Base-by-base conservation (phyloP, 2,888 invertebrate genomes). In the Euproctis similis region DNA sequence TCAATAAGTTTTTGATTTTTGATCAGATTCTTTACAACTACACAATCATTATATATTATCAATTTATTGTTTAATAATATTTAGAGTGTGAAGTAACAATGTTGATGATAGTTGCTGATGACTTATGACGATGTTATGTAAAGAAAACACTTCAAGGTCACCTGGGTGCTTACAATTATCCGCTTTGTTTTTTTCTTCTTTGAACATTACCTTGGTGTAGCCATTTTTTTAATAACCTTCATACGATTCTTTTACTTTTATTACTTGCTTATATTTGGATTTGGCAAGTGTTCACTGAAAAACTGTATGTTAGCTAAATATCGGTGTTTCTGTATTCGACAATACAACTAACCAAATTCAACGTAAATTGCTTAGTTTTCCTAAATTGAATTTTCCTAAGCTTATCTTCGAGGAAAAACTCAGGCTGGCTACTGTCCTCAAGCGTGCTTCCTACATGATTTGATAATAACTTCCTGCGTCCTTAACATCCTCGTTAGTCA, bases 381-480 rank as follows among this genome's bases (percentile, higher is more conserved):
- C n/a, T n/a, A n/a, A n/a, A n/a, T n/a, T n/a, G n/a, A n/a, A 36
- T 41, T 44, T 40, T 39, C 41, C 40, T 47, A 36, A 44, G 39
- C 35, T 50, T 51, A 39, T 47, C 48, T 41, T 29, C 34, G 48
- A 51, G 44, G 52, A 51, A 41, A 36, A 40, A 30, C 26, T 20
- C 12, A 30, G 28, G 23, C 34, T 34, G 25, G 31, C 31, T 41
- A 36, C 38, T 53, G 71, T 66, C 66, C 66, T 69, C 55, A 55
- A 55, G 53, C 42, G n/a, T 53, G 56, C 69, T 78, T 78, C 81
- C 80, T 76, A 68, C 60, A 72, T 65, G 73, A 65, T 76, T 75
- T 70, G 75, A 76, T 81, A 80, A 81, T 74, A 66, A 75, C 70
- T 81, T 81, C 80, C 81, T 69, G 64, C 61, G 70, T 74, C 71